Evolutionary conservation across 2,888 invertebrate species (phyloP).

Genomic region (Dasysyrphus tricinctus): DNA sequence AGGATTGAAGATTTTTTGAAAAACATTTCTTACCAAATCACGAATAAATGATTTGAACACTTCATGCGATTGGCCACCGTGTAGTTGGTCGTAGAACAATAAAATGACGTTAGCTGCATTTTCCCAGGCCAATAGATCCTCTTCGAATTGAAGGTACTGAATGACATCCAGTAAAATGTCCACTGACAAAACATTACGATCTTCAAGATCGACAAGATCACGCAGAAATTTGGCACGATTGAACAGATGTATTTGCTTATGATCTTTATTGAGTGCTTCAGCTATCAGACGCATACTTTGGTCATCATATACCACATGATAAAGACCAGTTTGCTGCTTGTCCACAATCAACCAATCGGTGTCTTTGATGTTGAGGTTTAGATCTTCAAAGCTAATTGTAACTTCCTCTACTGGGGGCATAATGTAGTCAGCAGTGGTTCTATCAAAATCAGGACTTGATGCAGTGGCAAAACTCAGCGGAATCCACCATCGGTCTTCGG

Average conservation of each 20-base stretch:
- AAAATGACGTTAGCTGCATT: constrained; percentile 83
- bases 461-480: constrained; percentile 81
- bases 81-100: constrained; percentile 77
- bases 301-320: constrained; percentile 89
- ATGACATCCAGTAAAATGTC: constrained; percentile 84
- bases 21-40: constrained; percentile 78
- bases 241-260: constrained; percentile 87
- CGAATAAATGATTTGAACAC: constrained; percentile 79
- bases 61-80: constrained; percentile 77
- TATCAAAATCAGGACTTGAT: constrained; percentile 77
- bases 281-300: constrained; percentile 87
- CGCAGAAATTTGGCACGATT: constrained; percentile 94
- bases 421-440: constrained; percentile 80
- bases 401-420: constrained; percentile 80
- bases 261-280: constrained; percentile 86
- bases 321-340: constrained; percentile 83
- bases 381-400: constrained; percentile 77
- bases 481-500: constrained; percentile 81
- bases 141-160: constrained; percentile 86
- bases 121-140: constrained; percentile 88
- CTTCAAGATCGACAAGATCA: constrained; percentile 87
- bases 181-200: constrained; percentile 85
- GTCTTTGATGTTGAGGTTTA: constrained; percentile 77
- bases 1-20: constrained; percentile 74
- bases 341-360: constrained; percentile 82